These are phyloP conservation scores for Anthoscopus minutus DNA, from an alignment of 2,113 vertebrate genomes.

Conservation along the genomic window DNA sequence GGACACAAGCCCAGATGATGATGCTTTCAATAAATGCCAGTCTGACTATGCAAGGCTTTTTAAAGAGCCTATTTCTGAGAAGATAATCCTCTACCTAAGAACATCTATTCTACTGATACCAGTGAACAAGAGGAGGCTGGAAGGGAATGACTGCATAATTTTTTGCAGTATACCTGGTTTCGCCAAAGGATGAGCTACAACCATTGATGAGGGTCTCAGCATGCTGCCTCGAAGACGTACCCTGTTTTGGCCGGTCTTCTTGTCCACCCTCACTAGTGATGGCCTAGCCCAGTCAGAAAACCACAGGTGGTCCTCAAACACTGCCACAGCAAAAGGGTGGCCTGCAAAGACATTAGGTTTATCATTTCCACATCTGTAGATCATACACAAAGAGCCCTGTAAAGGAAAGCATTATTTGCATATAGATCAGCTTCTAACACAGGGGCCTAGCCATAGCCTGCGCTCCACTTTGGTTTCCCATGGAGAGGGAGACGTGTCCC, in stretches of 20 bases:
- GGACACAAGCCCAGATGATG: neutral
- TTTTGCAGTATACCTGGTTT: slow-evolving; percentile 85
- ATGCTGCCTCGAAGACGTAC: slow-evolving; percentile 77
- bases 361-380: neutral
- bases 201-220: slow-evolving; percentile 83
- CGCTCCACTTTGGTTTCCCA: neutral
- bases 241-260: slow-evolving; percentile 77
- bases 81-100: neutral
- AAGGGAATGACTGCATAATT: slow-evolving; percentile 10
- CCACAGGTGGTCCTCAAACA: slow-evolving; percentile 90
- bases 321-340: slow-evolving; percentile 78
- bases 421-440: neutral
- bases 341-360: slow-evolving; percentile 66
- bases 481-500: rapidly evolving
- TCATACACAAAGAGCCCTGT: neutral
- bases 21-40: neutral
- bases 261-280: slow-evolving; percentile 80
- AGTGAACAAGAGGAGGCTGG: neutral
- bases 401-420: neutral
- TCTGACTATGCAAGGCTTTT: neutral
- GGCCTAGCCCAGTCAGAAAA: slow-evolving; percentile 80
- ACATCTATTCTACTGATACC: neutral
- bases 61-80: neutral
- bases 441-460: neutral
- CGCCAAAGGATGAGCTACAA: slow-evolving; percentile 85